Evolutionary conservation across 2,113 vertebrate species (phyloP).

Genomic region (Paracyprichromis sp.): DNA sequence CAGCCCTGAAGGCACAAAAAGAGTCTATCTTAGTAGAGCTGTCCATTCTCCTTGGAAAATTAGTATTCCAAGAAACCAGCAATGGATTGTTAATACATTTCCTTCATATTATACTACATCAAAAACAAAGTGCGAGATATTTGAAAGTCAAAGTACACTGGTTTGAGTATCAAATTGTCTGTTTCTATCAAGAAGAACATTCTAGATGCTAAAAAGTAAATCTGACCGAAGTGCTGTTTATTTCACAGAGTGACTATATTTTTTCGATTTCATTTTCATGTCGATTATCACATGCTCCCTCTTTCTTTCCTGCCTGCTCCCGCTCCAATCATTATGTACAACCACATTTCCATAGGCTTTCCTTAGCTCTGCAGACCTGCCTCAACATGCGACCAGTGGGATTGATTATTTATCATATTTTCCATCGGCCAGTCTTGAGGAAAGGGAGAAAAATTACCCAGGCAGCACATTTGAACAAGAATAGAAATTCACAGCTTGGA

Average conservation of each 20-base stretch:
- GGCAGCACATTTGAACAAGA: constrained; percentile 29
- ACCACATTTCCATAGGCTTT: constrained; percentile 21
- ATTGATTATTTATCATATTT: constrained; percentile 63
- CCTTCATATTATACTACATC: not conserved
- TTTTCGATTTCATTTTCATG: not conserved
- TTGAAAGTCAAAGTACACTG: not conserved
- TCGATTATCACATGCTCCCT: not conserved
- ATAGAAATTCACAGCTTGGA: constrained; percentile 47
- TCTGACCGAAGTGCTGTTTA: not conserved
- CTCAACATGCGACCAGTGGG: constrained; percentile 4
- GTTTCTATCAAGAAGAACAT: not conserved
- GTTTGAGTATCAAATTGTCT: not conserved
- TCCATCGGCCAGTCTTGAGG: constrained; percentile 12
- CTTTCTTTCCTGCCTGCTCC: not conserved
- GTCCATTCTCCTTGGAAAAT: not conserved
- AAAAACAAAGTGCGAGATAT: not conserved
- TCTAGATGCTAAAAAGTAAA: not conserved
- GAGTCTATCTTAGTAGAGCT: not conserved
- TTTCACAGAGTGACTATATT: not conserved
- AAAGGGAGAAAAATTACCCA: constrained; percentile 23
- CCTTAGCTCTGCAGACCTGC: constrained; percentile 32
- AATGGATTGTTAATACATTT: not conserved
- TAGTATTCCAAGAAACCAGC: not conserved
- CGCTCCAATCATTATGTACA: constrained; percentile 26
- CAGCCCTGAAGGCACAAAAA: not conserved